A percentile compares a stretch with the other conserved stretches of the same genome.
phyloP scores from a whole-genome alignment of 2,113 vertebrate genomes.

The Lepus timidus region DNA sequence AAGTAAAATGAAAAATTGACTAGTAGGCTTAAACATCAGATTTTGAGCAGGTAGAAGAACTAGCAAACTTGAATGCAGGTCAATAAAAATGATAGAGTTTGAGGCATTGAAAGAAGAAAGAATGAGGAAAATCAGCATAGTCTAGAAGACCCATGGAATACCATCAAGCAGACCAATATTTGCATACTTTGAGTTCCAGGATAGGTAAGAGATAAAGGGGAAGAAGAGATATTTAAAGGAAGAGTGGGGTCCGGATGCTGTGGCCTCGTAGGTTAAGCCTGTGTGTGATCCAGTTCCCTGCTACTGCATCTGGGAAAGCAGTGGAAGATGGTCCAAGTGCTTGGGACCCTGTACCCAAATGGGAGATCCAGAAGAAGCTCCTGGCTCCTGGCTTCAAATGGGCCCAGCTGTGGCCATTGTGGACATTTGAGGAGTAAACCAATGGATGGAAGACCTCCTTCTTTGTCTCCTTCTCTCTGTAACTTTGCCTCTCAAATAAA shows the following conservation, averaged over 20 bases:
- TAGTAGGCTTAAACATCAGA: neutral
- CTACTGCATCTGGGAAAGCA: too few species aligned
- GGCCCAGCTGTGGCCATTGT: too few species aligned
- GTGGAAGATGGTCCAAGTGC: too few species aligned
- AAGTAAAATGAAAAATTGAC: neutral
- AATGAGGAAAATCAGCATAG: neutral
- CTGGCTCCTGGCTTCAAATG: too few species aligned
- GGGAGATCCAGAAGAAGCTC: too few species aligned
- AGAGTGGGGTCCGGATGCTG: neutral
- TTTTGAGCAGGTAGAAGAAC: neutral
- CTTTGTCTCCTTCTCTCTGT: too few species aligned
- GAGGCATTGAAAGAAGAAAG: neutral
- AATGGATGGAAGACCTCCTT: too few species aligned
- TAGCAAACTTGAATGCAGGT: neutral
- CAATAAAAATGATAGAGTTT: neutral
- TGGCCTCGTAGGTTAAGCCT: too few species aligned
- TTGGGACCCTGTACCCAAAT: too few species aligned
- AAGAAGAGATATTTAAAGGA: neutral
- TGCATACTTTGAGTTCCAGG: neutral
- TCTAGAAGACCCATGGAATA: neutral
- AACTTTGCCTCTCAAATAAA: neutral
- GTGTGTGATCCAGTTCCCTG: too few species aligned
- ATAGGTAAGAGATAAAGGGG: neutral
- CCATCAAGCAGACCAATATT: neutral
- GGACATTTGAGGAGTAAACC: too few species aligned